These are phyloP conservation scores for Hirtodrosophila cameraria DNA, from an alignment of 2,888 invertebrate genomes.

Conservation along the genomic window DNA sequence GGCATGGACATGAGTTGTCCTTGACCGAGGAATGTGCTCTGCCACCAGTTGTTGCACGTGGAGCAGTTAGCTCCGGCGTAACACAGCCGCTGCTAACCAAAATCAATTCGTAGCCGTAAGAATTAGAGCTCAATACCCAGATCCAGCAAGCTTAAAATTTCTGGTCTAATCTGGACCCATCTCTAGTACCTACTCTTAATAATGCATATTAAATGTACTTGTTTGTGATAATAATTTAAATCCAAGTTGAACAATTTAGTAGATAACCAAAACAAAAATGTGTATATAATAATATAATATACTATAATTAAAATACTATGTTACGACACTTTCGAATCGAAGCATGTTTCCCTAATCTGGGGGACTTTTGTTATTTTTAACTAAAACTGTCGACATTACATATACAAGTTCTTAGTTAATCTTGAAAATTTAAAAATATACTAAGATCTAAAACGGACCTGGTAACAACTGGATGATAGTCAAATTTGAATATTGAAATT, in stretches of 20 bases:
- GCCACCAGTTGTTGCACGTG: slow-evolving; percentile 39
- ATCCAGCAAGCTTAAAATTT: slow-evolving; percentile 9
- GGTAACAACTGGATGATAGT: slow-evolving; percentile 10
- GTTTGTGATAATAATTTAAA: slow-evolving; percentile 76
- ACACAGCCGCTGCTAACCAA: slow-evolving; percentile 82
- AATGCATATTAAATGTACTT: slow-evolving; percentile 71
- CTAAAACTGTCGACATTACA: too few species aligned
- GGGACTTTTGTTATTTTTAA: background rate
- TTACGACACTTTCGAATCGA: slow-evolving; percentile 1
- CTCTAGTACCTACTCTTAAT: slow-evolving; percentile 50
- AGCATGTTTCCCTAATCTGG: background rate
- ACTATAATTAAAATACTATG: too few species aligned
- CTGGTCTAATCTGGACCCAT: slow-evolving; percentile 10
- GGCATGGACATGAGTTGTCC: slow-evolving; percentile 28
- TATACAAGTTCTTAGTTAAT: background rate
- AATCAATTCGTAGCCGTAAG: slow-evolving; percentile 79
- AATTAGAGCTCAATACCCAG: slow-evolving; percentile 19
- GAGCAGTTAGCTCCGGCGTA: slow-evolving; percentile 53
- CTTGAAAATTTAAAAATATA: background rate
- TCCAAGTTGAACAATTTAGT: slow-evolving; percentile 70
- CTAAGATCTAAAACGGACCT: background rate
- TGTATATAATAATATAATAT: background rate
- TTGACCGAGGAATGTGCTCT: slow-evolving; percentile 44
- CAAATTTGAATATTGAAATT: slow-evolving; percentile 25
- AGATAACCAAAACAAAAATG: slow-evolving; percentile 21